Evolutionary conservation across 2,113 vertebrate genomes (phyloP), one percentile per base, ranked within the genome.

Genomic region (Elachura formosa): DNA sequence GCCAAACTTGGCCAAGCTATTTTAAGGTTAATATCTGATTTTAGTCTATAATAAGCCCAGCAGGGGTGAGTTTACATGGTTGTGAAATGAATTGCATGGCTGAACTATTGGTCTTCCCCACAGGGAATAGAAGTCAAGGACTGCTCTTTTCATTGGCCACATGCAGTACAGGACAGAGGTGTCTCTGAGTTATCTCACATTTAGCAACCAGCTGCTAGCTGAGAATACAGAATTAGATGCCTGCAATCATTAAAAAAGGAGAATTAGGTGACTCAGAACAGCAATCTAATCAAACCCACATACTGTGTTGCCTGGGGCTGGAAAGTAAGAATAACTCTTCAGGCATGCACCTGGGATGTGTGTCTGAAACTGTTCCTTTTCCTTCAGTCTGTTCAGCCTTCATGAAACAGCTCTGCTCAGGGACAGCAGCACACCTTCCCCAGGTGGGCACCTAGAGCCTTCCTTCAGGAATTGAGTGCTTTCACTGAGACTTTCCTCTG

Each of bases 21-120:
- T 68, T 87, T 78, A 84, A 94, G 69, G 48, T 59, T 84, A 89
- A 84, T 87, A 38, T 76, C 81, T 68, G 45, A 43, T 89, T 94
- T 93, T 82, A 84, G 40, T 52, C 40, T 79, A 68, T 49, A 84
- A n/a, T 33, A 79, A 89, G 12, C 40, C 45, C 78, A 4, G 2
- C 45, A 76, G 77, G 58, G 28, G 66, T 64, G 66, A 79, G 68
- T 94, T 89, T 58, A 73, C 31, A 34, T 0, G 2, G 25, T 0
- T 72, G n/a, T 82, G 84, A 85, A 87, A 67, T 22, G 25, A 93
- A 82, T 56, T 93, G 87, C 74, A 36, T 24, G 66, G 45, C 49
- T 87, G 84, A 94, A 84, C 51, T 89, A 22, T 10, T 71, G 64
- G 51, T 43, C 64, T 87, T 59, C 14, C 46, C 87, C 64, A 73